These are phyloP conservation scores for Venustaconcha ellipsiformis DNA, from an alignment of 1,140 invertebrate genomes.

Conservation along the genomic window DNA sequence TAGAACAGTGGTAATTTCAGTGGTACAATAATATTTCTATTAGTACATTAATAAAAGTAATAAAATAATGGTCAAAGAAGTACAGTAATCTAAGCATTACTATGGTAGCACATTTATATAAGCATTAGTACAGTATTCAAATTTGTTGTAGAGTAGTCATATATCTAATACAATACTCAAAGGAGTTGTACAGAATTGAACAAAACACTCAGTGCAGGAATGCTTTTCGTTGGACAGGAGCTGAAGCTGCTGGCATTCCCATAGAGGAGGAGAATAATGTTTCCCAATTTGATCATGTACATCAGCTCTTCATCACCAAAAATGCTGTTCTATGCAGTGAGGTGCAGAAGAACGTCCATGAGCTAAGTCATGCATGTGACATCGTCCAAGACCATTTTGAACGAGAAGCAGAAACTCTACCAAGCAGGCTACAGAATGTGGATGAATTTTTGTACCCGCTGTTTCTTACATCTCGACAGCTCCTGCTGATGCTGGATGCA, in stretches of 20 bases:
- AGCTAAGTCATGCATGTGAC: conserved; percentile 32
- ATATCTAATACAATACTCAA: background rate
- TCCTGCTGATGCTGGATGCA: conserved; percentile 38
- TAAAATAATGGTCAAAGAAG: background rate
- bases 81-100: too few relatives aligned
- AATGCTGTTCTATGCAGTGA: conserved; percentile 61
- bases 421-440: conserved; percentile 22
- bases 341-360: conserved; percentile 60
- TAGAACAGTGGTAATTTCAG: background rate
- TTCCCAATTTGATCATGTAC: conserved; percentile 43
- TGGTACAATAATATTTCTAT: too few relatives aligned
- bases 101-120: too few relatives aligned
- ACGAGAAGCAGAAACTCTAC: conserved; percentile 25
- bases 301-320: conserved; percentile 63
- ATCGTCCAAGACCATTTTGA: conserved; percentile 4
- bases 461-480: conserved; percentile 39
- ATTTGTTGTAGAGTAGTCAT: background rate
- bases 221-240: conserved; percentile 3
- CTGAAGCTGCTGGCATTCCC: conserved; percentile 19
- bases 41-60: background rate
- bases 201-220: background rate
- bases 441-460: conserved; percentile 31
- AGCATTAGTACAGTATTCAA: background rate
- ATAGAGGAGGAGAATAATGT: conserved; percentile 11
- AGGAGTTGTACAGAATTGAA: conserved; percentile 6